A percentile compares a stretch with the other conserved stretches of the same genome.
Evolutionary conservation across 2,113 vertebrate species (phyloP).

Genomic region (Chiloscyllium plagiosum): DNA sequence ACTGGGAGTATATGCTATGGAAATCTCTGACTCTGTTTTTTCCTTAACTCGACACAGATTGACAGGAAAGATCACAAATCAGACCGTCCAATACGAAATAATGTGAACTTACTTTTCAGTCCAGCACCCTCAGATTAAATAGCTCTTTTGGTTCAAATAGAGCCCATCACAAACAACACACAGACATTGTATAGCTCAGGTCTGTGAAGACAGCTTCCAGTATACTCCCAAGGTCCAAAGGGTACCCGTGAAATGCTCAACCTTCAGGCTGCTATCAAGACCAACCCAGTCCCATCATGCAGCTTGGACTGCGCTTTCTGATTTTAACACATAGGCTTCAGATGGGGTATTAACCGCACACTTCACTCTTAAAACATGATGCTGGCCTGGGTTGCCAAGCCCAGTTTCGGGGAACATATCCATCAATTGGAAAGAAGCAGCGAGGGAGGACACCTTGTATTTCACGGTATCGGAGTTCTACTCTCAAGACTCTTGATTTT

Average conservation of each 20-base stretch:
- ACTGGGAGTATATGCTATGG: background rate
- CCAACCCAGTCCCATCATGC: background rate
- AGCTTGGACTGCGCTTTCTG: background rate
- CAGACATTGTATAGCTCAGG: background rate
- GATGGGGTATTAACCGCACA: background rate
- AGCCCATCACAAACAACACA: background rate
- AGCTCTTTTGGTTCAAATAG: background rate
- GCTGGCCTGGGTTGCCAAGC: background rate
- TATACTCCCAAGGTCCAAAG: no score
- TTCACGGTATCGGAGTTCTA: background rate
- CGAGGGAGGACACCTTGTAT: background rate
- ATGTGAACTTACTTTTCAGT: background rate
- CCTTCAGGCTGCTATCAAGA: background rate
- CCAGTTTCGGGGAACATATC: background rate
- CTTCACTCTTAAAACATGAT: background rate
- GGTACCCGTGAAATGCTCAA: background rate
- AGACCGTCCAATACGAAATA: background rate
- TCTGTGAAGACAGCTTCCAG: background rate
- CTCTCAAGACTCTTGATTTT: background rate
- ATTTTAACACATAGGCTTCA: background rate
- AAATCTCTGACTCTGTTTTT: background rate
- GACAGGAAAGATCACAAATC: background rate
- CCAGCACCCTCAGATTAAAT: background rate
- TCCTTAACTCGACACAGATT: background rate
- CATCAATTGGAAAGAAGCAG: background rate